Evolutionary conservation across 2,113 vertebrate species (phyloP), one percentile per base, ranked within the genome.

Genomic region (Cnemophilus loriae): DNA sequence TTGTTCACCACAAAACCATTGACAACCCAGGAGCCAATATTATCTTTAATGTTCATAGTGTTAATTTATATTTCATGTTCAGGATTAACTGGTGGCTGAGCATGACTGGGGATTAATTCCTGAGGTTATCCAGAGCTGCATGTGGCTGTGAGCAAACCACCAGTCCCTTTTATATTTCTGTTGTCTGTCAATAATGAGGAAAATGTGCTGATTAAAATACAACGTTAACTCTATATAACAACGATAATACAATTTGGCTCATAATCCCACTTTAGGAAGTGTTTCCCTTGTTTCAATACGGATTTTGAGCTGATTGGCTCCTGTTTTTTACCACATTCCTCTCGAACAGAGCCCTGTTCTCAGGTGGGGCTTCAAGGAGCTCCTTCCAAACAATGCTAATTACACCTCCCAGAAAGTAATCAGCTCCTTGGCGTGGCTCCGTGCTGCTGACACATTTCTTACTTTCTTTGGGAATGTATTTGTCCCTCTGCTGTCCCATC

Each of bases 331-430:
- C 9, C 33, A 27, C 39, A 13, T 24, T 69, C 13, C 35, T 50
- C 46, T 44, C 4, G 5, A 70, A 37, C 59, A 32, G 37, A 73
- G 24, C 65, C 37, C 27, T n/a, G 74, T 70, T 53, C 85, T 59
- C 63, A 94, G 93, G 92, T 80, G 88, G 79, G 73, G 93, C 84
- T 63, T 52, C 59, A 42, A 67, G 90, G 65, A 88, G 75, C 73
- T 90, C 18, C 41, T 56, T 67, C 55, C 84, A 52, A 91, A 91
- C 74, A 63, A 23, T 33, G 27, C n/a, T 60, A 84, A 84, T 93
- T 85, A 78, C 13, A 8, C 85, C 90, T 93, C 83, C 80, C 93
- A 84, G n/a, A 93, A 94, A 71, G 88, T 14, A 78, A 90, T 68
- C 85, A 92, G 39, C 55, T 44, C 15, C 28, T 2, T 89, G 85